Base-by-base conservation (phyloP, 2,797 vertebrate genomes). In the Mastacembelus armatus region DNA sequence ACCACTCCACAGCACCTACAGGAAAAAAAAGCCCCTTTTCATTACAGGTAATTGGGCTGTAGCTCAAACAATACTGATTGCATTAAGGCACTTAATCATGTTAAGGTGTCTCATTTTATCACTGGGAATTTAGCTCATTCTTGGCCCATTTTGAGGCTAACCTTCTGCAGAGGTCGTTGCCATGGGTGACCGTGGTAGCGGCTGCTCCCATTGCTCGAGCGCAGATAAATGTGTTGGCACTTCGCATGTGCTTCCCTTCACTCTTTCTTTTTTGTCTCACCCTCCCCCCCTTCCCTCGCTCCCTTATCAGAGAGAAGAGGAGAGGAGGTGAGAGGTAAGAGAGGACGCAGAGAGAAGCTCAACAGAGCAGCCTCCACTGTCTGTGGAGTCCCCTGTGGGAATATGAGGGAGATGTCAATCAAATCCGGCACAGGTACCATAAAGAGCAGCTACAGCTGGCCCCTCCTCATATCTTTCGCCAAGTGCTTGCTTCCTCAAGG, bases 141-240 rank as follows among this genome's bases (percentile, higher is more conserved):
- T 63, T 26, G 54, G 66, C 71, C 84, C 86, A 80, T 84, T 89
- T 84, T 62, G 15, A 85, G 45, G 66, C 51, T 69, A 74, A 89
- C 92, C 88, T 91, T 92, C 84, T n/a, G 11, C 44, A 83, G 87
- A 92, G 90, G 89, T 91, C 71, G 76, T 90, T 86, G 81, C 88
- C 89, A 86, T 55, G 79, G 87, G 84, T 88, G 66, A 90, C 81
- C 1, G 48, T 10, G 43, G 68, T 70, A 55, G 65, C 38, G 67
- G 74, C 71, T 74, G 78, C 75, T 86, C 77, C 81, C 77, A 60
- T 88, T 86, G 84, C 69, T 62, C n/a, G 30, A 71, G 73, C 74
- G 8, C 77, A 84, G 89, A 91, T 83, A 87, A 90, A 90, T 80
- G 86, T 83, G 86, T 78, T 69, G 78, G 85, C 80, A 42, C 72